Conservation (phyloP, 2,888 invertebrate species). For the Glaucopsyche alexis region DNA sequence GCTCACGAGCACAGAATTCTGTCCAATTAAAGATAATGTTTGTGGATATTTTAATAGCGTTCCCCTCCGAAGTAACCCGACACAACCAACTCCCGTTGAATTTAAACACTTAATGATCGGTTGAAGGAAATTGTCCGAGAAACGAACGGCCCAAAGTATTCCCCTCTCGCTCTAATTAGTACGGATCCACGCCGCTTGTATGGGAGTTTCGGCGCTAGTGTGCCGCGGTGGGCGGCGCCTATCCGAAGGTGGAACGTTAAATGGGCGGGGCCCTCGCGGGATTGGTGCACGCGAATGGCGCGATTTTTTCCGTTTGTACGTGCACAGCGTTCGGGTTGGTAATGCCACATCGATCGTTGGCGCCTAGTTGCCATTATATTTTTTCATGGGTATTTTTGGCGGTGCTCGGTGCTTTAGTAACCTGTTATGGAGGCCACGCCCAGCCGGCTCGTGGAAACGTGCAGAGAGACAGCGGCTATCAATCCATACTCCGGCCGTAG, state of each 20-base stretch:
- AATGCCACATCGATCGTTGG: conserved; percentile 70
- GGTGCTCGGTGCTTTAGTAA: conserved; percentile 70
- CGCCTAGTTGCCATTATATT: conserved; percentile 75
- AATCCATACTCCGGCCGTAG: conserved; percentile 69
- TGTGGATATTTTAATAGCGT: conserved; percentile 80
- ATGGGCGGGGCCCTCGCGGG: conserved; percentile 49
- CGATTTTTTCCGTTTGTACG: conserved; percentile 72
- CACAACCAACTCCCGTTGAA: conserved; percentile 79
- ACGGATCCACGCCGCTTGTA: conserved; percentile 62
- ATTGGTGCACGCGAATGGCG: conserved; percentile 61
- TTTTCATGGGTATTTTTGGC: conserved; percentile 79
- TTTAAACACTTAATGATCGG: conserved; percentile 80
- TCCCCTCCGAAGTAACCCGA: conserved; percentile 78
- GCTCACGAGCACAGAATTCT: conserved; percentile 77
- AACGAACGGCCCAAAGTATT: conserved; percentile 69
- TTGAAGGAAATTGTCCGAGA: conserved; percentile 80
- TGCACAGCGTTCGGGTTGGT: conserved; percentile 70
- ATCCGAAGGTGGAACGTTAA: conserved; percentile 53
- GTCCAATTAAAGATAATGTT: conserved; percentile 80
- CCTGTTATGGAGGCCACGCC: conserved; percentile 75
- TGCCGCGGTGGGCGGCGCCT: conserved; percentile 53
- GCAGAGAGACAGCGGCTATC: conserved; percentile 63
- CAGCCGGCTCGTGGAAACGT: conserved; percentile 61
- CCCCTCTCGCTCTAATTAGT: conserved; percentile 71
- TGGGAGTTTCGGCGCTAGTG: conserved; percentile 62